Evolutionary conservation across 2,797 vertebrate species (phyloP).

Genomic region (Pyrocephalus nanus): DNA sequence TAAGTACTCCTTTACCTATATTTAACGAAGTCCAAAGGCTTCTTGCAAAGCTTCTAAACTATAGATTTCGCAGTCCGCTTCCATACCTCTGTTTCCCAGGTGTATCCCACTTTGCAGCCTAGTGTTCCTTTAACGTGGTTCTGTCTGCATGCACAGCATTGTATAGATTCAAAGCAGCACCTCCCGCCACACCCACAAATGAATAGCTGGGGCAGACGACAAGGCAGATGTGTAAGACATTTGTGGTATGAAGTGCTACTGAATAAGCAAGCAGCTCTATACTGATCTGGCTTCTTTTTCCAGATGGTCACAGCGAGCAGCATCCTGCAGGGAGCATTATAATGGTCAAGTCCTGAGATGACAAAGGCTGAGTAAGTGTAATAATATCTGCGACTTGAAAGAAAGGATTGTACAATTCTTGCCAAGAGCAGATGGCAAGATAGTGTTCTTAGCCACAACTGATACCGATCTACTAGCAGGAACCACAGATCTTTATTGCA

Average conservation of each 20-base stretch:
- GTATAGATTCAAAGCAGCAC: background rate
- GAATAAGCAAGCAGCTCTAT: constrained; percentile 47
- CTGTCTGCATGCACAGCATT: background rate
- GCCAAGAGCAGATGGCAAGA: constrained; percentile 64
- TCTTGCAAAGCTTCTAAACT: background rate
- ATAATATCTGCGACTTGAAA: constrained; percentile 61
- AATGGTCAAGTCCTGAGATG: constrained; percentile 53
- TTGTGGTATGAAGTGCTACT: constrained; percentile 23
- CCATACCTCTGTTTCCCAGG: background rate
- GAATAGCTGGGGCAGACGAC: background rate
- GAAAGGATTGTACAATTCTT: constrained; percentile 41
- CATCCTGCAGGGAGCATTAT: constrained; percentile 43
- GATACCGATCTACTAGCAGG: constrained; percentile 11
- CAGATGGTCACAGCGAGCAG: constrained; percentile 37
- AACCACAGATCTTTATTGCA: constrained; percentile 55
- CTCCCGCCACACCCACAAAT: background rate
- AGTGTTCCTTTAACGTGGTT: background rate
- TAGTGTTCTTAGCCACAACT: constrained; percentile 36
- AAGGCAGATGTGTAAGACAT: constrained; percentile 39
- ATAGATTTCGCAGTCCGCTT: background rate
- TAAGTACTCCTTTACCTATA: background rate
- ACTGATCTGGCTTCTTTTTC: constrained; percentile 32
- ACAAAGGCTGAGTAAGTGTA: constrained; percentile 65
- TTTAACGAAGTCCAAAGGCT: background rate
- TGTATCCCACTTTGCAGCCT: background rate